A percentile compares a stretch with the other conserved stretches of the same genome.
phyloP scores from a whole-genome alignment of 1,140 invertebrate species.

The Wasmannia auropunctata region DNA sequence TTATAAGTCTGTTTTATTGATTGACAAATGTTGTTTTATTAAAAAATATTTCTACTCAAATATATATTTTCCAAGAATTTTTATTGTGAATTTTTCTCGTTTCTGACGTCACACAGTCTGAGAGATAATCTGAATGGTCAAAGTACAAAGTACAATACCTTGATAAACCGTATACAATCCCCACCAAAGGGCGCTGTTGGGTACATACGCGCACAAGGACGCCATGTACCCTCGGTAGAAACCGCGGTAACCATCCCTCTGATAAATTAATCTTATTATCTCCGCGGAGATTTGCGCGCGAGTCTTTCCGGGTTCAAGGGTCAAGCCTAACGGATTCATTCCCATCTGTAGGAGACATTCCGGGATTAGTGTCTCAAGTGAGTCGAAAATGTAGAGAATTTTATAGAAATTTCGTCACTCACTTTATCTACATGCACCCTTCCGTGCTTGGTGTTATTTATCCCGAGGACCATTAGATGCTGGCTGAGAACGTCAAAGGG shows the following conservation, averaged over 20 bases:
- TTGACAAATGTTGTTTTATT: too few species aligned
- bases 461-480: constrained; percentile 97
- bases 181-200: constrained; percentile 99
- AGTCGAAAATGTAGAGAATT: neutral
- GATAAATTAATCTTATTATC: constrained; percentile 91
- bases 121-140: too few species aligned
- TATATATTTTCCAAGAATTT: too few species aligned
- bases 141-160: constrained; percentile 86
- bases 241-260: constrained; percentile 92
- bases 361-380: neutral
- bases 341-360: constrained; percentile 83
- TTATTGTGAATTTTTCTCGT: too few species aligned
- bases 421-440: constrained; percentile 81
- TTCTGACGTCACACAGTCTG: too few species aligned
- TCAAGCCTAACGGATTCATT: constrained; percentile 90
- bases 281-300: constrained; percentile 88
- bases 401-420: constrained; percentile 46
- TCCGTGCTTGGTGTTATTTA: constrained; percentile 86
- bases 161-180: constrained; percentile 97
- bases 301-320: constrained; percentile 87
- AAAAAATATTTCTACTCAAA: too few species aligned
- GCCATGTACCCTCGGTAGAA: constrained; percentile 98
- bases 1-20: too few species aligned
- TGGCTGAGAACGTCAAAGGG: constrained; percentile 98
- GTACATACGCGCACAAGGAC: constrained; percentile 96